Base-by-base conservation (phyloP, 2,888 invertebrate species). In the Belgica antarctica region DNA sequence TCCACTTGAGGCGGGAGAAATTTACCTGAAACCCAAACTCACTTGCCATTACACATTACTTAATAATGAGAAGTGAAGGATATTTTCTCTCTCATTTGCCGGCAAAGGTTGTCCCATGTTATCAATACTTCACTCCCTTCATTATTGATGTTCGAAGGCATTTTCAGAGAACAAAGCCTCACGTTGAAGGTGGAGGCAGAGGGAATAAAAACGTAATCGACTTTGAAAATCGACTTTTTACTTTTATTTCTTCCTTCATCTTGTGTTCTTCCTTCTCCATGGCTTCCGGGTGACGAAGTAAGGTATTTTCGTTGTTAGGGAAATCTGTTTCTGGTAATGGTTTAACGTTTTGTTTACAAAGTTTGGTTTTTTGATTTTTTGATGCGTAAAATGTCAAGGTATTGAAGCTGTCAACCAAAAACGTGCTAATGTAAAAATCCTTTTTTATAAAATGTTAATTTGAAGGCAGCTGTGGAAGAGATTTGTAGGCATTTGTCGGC, bases 111-210 rank as follows among this genome's bases (percentile, higher is more conserved):
- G 61, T 61, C 61, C 61, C 61, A 27, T 7, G 27, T 28, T 15
- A 61, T 61, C 61, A 61, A 61, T 61, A 61, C 61, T 61, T 61
- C n/a, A n/a, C n/a, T n/a, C n/a, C n/a, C n/a, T n/a, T n/a, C 61
- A 61, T 61, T 61, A 61, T 61, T 61, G 61, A 61, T 27, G 27
- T 61, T 28, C 28, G 28, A 5, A 61, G 25, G 61, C 61, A 61
- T 52, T 52, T 52, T 12, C 2, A 5, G 24, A 7, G 7, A n/a
- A n/a, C 41, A 3, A 10, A 31, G 7, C 3, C 41, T 41, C 12
- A 4, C 7, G 12, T n/a, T 41, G 41, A 41, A 2, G 15, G 52
- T 19, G 19, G 19, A 22, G n/a, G 19, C 15, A 8, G 24, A 7
- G 4, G n/a, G 12, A 46, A 10, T n/a, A 4, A 15, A 12, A 46